These are phyloP conservation scores for Scaptomyza cyrtandrae DNA, from an alignment of 2,888 invertebrate species.

Conservation along the genomic window DNA sequence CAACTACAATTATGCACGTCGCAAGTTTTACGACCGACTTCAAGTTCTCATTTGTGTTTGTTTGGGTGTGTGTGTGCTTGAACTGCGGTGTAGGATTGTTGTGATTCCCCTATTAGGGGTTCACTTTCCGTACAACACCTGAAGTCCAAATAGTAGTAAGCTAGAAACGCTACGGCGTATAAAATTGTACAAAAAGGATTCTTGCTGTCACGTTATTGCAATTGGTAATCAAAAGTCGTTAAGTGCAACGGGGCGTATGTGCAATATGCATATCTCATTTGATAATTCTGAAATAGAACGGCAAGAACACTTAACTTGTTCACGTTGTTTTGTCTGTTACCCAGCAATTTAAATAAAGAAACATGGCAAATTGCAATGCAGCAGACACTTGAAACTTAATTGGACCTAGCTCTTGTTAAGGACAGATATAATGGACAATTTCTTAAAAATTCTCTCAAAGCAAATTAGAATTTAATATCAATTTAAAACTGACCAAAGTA, in stretches of 20 bases:
- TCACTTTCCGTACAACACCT: conserved; percentile 25
- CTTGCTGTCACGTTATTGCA: conserved; percentile 21
- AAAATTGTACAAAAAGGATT: conserved; percentile 32
- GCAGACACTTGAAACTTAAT: conserved; percentile 22
- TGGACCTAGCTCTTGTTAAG: conserved; percentile 4
- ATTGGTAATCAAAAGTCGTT: conserved; percentile 42
- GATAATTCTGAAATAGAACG: conserved; percentile 53
- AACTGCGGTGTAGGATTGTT: background rate
- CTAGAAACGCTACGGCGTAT: conserved; percentile 24
- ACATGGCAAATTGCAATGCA: conserved; percentile 11
- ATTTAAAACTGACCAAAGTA: too few species aligned
- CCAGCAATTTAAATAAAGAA: conserved; percentile 33
- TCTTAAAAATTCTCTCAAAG: background rate
- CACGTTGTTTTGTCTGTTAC: conserved; percentile 23
- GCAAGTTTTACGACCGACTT: conserved; percentile 48
- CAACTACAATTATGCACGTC: conserved; percentile 65
- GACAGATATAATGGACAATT: background rate
- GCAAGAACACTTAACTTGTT: conserved; percentile 29
- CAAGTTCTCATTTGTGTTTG: background rate
- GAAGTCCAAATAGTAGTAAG: conserved; percentile 9
- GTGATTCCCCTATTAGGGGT: conserved; percentile 31
- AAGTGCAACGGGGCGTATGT: conserved; percentile 57
- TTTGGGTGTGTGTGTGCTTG: background rate
- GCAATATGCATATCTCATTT: conserved; percentile 69
- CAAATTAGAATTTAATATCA: background rate